Base-by-base conservation (phyloP, 1,140 invertebrate genomes). In the Dysdera silvatica region DNA sequence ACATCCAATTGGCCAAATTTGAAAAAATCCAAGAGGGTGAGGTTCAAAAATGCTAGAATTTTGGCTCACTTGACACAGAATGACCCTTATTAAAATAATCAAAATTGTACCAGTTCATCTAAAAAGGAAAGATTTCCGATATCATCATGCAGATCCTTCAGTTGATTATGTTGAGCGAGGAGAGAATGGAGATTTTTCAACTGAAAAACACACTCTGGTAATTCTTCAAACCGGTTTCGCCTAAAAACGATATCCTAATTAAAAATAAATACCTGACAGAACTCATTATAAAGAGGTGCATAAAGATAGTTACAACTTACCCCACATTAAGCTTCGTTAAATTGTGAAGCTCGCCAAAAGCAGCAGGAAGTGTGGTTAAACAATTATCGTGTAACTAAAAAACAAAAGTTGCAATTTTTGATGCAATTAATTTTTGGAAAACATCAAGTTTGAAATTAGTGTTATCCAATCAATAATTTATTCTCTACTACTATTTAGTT, bases 311-410 rank as follows among this genome's bases (percentile, higher is more conserved):
- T 33, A 31, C 4, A 41, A 16, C 31, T 53, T 63, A 77, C 76
- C 76, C 74, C 8, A 75, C 57, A 69, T 76, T 75, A 3, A 77
- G 48, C 60, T 71, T 76, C 49, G 73, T 70, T 45, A 78, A 65
- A 37, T 71, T 65, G 29, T 66, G 57, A 28, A 78, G 65, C 10
- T 52, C 58, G 35, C 69, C 68, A 3, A 78, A 18, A 20, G 69
- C 68, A 37, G 75, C 62, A 52, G 75, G 76, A 37, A 68, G 70
- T 20, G 74, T 73, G 69, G 81, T 78, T 66, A 92, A 73, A 31
- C 81, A 78, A 80, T 94, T 94, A 73, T 90, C 86, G 77, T 91
- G 85, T 23, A 90, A 72, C 85, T 89, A 71, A n/a, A n/a, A n/a
- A n/a, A n/a, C n/a, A n/a, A n/a, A n/a, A n/a, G n/a, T n/a, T n/a